Evolutionary conservation across 35 echinoderm and acorn worm species (phyloP).

Genomic region (Strongylocentrotus purpuratus): DNA sequence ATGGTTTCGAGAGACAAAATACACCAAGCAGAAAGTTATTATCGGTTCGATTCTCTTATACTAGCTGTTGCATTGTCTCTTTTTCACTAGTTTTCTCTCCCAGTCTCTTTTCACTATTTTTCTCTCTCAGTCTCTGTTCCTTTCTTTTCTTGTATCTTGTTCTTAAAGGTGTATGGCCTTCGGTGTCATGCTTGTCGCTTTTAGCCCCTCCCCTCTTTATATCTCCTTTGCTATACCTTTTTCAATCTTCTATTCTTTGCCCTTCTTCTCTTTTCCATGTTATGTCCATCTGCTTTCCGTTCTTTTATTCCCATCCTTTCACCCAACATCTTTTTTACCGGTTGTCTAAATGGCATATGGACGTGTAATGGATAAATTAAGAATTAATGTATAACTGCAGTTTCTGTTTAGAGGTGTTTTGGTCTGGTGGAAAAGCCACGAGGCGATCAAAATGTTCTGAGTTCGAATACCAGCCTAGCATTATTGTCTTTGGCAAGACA

Average conservation of each 20-base stretch:
- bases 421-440: no score
- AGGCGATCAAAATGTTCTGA: no score
- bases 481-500: no score
- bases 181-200: not conserved
- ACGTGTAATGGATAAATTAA: no score
- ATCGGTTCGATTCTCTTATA: not conserved
- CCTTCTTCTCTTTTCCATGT: not conserved
- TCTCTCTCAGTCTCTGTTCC: not conserved
- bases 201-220: not conserved
- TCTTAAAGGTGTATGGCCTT: not conserved
- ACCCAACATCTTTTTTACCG: no score
- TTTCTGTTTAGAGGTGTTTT: no score
- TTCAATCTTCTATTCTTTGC: not conserved
- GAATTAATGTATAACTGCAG: no score
- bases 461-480: no score
- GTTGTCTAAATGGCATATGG: no score
- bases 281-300: not conserved
- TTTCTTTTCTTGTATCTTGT: not conserved
- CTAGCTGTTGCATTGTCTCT: not conserved
- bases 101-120: not conserved
- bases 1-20: not conserved
- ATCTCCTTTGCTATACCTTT: not conserved
- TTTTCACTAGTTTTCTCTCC: not conserved
- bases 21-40: slow-evolving; percentile 11
- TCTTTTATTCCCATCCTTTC: not conserved